These are phyloP conservation scores for Epirrhoe tristata DNA, from an alignment of 2,888 invertebrate species.

Conservation along the genomic window DNA sequence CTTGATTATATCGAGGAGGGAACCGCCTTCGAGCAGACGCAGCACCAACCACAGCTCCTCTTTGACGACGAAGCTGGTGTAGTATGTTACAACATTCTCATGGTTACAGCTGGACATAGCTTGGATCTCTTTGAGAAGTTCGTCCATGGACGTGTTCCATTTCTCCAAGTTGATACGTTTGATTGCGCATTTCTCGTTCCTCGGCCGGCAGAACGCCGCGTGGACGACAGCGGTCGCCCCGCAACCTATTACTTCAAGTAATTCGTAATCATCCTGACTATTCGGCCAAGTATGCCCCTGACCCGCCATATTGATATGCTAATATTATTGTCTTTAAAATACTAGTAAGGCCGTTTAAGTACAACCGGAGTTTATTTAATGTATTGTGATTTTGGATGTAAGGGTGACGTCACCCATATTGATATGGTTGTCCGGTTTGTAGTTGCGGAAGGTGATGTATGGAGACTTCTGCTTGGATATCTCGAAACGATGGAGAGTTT, in stretches of 20 bases:
- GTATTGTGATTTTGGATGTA: conserved; percentile 47
- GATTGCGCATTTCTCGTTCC: conserved; percentile 98
- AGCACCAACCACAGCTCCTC: conserved; percentile 99
- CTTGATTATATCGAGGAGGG: conserved; percentile 96
- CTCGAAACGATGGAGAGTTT: conserved; percentile 67
- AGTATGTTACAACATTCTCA: conserved; percentile 99
- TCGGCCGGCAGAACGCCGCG: conserved; percentile 96
- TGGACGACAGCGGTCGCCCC: conserved; percentile 99
- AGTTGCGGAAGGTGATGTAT: conserved; percentile 63
- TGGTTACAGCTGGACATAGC: conserved; percentile 99
- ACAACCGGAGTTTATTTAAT: conserved; percentile 51
- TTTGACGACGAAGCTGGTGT: conserved; percentile 99
- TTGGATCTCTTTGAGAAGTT: conserved; percentile 95
- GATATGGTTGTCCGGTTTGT: conserved; percentile 67
- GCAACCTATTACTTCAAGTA: conserved; percentile 97
- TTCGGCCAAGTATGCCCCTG: conserved; percentile 92
- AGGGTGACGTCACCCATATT: conserved; percentile 69
- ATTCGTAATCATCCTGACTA: conserved; percentile 96
- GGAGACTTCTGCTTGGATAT: conserved; percentile 34
- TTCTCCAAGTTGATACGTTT: conserved; percentile 99
- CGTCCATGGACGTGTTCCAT: conserved; percentile 99
- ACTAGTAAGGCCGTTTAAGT: conserved; percentile 72
- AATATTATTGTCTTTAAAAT: conserved; percentile 42
- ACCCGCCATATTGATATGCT: conserved; percentile 62
- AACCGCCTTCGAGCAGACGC: conserved; percentile 97